Evolutionary conservation across 2,113 vertebrate species (phyloP), one percentile per base, ranked within the genome.

Genomic region (Tretioscincus oriximinensis): DNA sequence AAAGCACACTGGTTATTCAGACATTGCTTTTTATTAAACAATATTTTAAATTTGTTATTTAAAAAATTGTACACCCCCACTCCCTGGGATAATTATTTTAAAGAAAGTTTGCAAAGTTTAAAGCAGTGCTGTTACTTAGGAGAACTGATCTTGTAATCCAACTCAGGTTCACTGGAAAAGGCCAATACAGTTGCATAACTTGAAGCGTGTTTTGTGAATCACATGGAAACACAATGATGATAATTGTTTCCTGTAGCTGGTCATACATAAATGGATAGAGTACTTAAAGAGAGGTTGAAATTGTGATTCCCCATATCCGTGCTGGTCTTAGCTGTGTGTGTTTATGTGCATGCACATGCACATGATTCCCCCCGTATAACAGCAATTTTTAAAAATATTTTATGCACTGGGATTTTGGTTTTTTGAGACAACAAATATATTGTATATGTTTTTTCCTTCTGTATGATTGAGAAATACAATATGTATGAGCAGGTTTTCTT

Each of bases 391-490:
- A 90, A 87, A 58, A 90, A 81, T 73, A 81, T 89, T 91, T 91
- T 65, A 14, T 65, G 29, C 91, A 90, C 90, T 92, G 73, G 76
- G 83, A 88, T 85, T 92, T 45, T 21, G 87, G n/a, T 70, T 26
- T 84, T 93, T 94, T 80, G 71, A 67, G 83, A 78, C 88, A 93
- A 93, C 81, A 84, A 84, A 76, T 81, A 3, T 24, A 5, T 12
- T 28, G 65, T 16, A 18, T 66, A 29, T 12, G 87, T 91, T 85
- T 89, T 90, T 12, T 8, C 2, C 18, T 7, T 9, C 3, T 28
- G 5, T 89, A 85, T 91, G 91, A 90, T 76, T 90, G 86, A 92
- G 92, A 94, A 94, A 90, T 94, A 91, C 85, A 92, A 91, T 90
- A 92, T 83, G 84, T 81, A 65, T 86, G 90, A 92, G 85, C 84